Evolutionary conservation across 1,140 invertebrate genomes (phyloP), one percentile per base, ranked within the genome.

Genomic region (Gonatopus flavifemur): DNA sequence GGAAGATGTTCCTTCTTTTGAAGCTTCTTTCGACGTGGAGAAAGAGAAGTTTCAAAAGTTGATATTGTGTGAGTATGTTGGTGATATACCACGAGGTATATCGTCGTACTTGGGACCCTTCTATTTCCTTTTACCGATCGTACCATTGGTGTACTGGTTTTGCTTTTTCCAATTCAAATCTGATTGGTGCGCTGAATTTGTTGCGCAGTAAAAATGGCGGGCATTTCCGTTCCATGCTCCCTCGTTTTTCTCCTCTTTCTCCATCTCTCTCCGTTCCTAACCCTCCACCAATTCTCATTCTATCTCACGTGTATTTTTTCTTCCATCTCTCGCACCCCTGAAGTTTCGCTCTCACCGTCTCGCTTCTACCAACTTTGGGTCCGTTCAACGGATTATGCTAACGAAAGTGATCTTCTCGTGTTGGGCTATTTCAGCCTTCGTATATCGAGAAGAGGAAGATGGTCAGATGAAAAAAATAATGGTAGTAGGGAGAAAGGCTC

Each of bases 201-300:
- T n/a, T 77, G 75, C 75, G 75, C 75, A 22, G 53, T 44, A 67
- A 66, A 77, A 76, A 64, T 59, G 61, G 67, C 70, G 69, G 55
- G 57, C 52, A 33, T 25, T 46, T 19, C 0, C 12, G 12, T 6
- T 45, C 13, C 6, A 8, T 25, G 0, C 2, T 9, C 59, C 36
- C 15, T 30, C 5, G 8, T 50, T 10, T 32, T 30, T 39, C 28
- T 39, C 32, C 36, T 25, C 36, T 25, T 40, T 22, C 30, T 42
- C 22, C 38, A 38, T 32, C 33, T 44, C 38, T 37, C 18, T n/a
- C 35, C 36, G 28, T 30, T 30, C 24, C 33, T 35, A 16, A 18
- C 10, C 16, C 15, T 37, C 30, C 25, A 20, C n/a, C n/a, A n/a
- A n/a, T n/a, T n/a, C n/a, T n/a, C n/a, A n/a, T n/a, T n/a, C n/a